Base-by-base conservation (phyloP, 2,797 vertebrate genomes). In the Cetoscarus ocellatus region DNA sequence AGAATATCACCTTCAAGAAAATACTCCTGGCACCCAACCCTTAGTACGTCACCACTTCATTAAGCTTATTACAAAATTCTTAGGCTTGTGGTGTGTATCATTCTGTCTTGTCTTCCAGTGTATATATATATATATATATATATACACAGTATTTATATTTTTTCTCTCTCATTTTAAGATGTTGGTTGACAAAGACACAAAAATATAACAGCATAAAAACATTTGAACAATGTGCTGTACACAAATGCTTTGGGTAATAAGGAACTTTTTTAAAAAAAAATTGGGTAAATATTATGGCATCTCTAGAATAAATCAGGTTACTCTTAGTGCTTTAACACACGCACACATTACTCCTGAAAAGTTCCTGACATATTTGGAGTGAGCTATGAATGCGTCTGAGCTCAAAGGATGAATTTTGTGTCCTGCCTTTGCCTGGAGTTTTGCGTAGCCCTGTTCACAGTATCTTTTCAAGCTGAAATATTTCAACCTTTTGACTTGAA, bases 261-360 rank as follows among this genome's bases (percentile, higher is more conserved):
- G 50, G 27, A 63, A 65, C 51, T 70, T n/a, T n/a, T n/a, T n/a
- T 14, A 67, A 49, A 54, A 49, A 27, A 35, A 68, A 73, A 86
- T 79, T 77, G 56, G 59, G 58, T 57, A 72, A 73, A 64, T 35
- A 8, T 79, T 86, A 89, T 89, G 86, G 88, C 87, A 83, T 71
- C 79, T 72, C 59, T 65, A 86, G 70, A 79, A 70, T 84, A 51
- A 71, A 7, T 70, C 15, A n/a, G 51, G 27, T 67, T 45, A 62
- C 12, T 83, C 9, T 39, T 39, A 39, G 38, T 10, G 6, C 38
- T 39, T 39, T 39, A 7, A 39, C 38, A 39, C 38, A 39, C 38
- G 8, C 5, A 39, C 7, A 7, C 7, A 39, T 7, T 7, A 39
- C 38, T 39, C 38, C 38, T 39, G 38, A 39, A 39, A 39, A 39